Conservation (phyloP, 2,888 invertebrate species). For the Melinaea marsaeus region DNA sequence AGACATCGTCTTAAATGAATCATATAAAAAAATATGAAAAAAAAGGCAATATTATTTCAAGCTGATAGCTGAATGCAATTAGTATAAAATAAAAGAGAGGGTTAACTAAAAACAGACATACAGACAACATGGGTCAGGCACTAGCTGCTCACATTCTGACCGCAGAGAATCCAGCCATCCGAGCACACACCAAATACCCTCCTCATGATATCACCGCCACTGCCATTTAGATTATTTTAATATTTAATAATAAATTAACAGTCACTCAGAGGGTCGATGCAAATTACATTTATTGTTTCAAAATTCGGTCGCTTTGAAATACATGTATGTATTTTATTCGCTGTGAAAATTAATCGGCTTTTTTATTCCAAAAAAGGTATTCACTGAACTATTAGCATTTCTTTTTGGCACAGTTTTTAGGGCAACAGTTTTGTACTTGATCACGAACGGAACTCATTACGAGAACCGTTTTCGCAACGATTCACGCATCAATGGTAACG, state of each 20-base stretch:
- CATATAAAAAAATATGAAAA: too few relatives aligned
- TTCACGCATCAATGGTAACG: conserved; percentile 41
- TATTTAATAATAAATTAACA: neutral
- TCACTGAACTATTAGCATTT: conserved; percentile 18
- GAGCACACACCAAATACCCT: conserved; percentile 76
- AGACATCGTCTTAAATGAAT: too few relatives aligned
- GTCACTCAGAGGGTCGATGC: too few relatives aligned
- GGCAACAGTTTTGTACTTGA: conserved; percentile 29
- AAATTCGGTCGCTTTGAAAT: too few relatives aligned
- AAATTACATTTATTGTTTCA: too few relatives aligned
- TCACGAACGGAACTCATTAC: conserved; percentile 36
- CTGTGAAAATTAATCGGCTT: neutral
- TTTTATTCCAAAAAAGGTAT: conserved; percentile 1
- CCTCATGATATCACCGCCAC: conserved; percentile 62
- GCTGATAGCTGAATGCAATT: neutral
- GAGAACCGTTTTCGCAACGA: conserved; percentile 43
- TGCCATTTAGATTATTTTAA: conserved; percentile 42
- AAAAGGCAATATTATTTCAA: neutral
- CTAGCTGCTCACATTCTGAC: conserved; percentile 74
- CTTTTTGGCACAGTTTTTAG: conserved; percentile 50
- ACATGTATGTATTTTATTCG: conserved; percentile 14
- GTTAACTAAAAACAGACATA: conserved; percentile 57
- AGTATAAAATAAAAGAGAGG: conserved; percentile 13
- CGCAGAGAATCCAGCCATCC: conserved; percentile 73
- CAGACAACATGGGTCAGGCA: conserved; percentile 72